Evolutionary conservation across 2,888 invertebrate species (phyloP).

Genomic region (Scaeva pyrastri): DNA sequence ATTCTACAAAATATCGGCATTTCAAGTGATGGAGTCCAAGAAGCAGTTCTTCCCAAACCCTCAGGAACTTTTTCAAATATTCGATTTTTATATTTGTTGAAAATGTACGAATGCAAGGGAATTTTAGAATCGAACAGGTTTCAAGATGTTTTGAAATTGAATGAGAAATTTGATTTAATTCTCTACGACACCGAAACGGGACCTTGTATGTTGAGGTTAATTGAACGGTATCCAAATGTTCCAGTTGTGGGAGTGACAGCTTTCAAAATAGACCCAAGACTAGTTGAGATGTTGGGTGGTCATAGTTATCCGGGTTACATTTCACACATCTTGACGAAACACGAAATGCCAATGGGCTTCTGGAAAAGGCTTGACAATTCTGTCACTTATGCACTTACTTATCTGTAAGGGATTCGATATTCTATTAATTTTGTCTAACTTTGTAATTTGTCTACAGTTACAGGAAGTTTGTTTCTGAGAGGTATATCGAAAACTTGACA

Average conservation of each 20-base stretch:
- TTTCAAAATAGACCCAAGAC: constrained; percentile 72
- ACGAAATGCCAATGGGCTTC: constrained; percentile 69
- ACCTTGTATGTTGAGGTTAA: constrained; percentile 78
- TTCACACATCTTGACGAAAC: constrained; percentile 54
- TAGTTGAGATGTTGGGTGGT: constrained; percentile 65
- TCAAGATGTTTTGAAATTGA: constrained; percentile 78
- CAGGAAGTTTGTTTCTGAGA: constrained; percentile 37
- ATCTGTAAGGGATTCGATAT: constrained; percentile 37
- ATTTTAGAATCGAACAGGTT: constrained; percentile 76
- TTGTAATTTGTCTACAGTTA: constrained; percentile 33
- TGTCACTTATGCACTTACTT: constrained; percentile 30
- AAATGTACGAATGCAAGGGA: constrained; percentile 58
- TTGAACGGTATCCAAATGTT: constrained; percentile 78
- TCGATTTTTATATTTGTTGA: constrained; percentile 50
- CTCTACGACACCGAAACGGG: constrained; percentile 78
- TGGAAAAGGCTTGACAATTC: constrained; percentile 64
- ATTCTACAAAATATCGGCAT: background rate
- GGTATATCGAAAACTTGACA: constrained; percentile 18
- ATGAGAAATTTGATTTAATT: constrained; percentile 79
- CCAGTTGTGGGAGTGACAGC: constrained; percentile 78
- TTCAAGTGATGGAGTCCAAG: background rate
- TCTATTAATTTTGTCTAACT: too few relatives aligned
- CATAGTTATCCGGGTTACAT: constrained; percentile 77
- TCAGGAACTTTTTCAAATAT: constrained; percentile 24
- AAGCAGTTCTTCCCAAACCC: background rate